Percentiles rank a stretch among this genome's conserved stretches.
These are phyloP conservation scores for Hemichromis elongatus DNA, from an alignment of 2,113 vertebrate genomes.

Conservation along the genomic window DNA sequence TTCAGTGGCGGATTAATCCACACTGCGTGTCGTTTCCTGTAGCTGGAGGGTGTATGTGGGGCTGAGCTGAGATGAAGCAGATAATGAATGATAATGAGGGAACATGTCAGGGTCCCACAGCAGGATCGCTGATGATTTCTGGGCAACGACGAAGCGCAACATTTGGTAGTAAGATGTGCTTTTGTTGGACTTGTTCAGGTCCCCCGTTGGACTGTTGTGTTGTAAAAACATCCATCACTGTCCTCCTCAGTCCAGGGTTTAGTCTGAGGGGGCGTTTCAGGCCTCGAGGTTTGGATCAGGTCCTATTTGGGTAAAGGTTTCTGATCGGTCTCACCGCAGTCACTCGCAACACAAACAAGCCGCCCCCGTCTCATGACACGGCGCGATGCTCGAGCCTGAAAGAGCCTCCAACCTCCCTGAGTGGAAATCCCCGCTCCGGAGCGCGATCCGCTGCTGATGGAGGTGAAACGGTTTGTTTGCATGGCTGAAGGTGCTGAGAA, in stretches of 20 bases:
- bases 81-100: not conserved
- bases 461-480: not conserved
- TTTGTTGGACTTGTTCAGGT: not conserved
- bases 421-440: fast-evolving
- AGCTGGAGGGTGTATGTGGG: not conserved
- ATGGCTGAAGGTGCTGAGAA: not conserved
- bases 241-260: not conserved
- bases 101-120: not conserved
- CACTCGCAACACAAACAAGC: not conserved
- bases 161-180: not conserved
- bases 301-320: not conserved
- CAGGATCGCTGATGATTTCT: not conserved
- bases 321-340: not conserved
- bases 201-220: not conserved
- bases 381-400: not conserved
- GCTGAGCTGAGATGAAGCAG: not conserved
- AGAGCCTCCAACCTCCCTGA: fast-evolving
- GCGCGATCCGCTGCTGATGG: not conserved
- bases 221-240: not conserved
- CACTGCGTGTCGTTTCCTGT: not conserved
- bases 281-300: not conserved
- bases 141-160: not conserved
- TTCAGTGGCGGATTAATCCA: not conserved
- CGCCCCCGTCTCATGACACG: not conserved
- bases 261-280: not conserved